phyloP scores from a whole-genome alignment of 2,888 invertebrate genomes.

The Caradrina clavipalpis region DNA sequence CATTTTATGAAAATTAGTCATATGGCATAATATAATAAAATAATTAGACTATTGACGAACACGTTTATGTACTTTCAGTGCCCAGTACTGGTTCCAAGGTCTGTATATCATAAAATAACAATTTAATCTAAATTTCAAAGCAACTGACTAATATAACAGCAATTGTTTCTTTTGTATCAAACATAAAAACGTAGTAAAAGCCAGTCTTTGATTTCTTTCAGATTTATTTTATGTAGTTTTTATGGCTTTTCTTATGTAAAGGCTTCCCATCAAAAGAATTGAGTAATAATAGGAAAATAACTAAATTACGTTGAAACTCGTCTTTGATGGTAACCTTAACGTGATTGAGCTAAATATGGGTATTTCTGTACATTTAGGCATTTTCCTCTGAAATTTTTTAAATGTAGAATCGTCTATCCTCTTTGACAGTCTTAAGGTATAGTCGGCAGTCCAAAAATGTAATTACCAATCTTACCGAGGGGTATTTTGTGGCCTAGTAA shows the following conservation, averaged over 20 bases:
- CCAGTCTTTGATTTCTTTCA: slow-evolving; percentile 21
- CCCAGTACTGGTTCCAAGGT: background rate
- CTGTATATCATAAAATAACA: slow-evolving; percentile 11
- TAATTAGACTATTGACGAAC: background rate
- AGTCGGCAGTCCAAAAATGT: too few species aligned
- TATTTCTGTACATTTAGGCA: too few species aligned
- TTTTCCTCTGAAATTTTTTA: background rate
- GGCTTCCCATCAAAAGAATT: slow-evolving; percentile 32
- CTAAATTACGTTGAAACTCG: slow-evolving; percentile 3
- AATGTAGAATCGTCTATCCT: background rate
- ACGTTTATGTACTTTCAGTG: background rate
- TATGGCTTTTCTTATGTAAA: slow-evolving; percentile 30
- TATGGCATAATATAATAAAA: too few species aligned
- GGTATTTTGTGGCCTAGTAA: too few species aligned
- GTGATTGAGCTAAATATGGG: background rate
- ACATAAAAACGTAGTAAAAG: slow-evolving; percentile 10
- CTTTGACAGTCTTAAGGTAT: too few species aligned
- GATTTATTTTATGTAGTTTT: slow-evolving; percentile 12
- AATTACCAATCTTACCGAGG: too few species aligned
- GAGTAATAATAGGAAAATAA: slow-evolving; percentile 21
- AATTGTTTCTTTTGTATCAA: slow-evolving; percentile 35
- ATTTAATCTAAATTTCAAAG: slow-evolving; percentile 14
- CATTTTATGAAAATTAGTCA: too few species aligned
- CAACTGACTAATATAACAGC: background rate
- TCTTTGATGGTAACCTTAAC: slow-evolving; percentile 13